Base-by-base conservation (phyloP, 2,888 invertebrate species). In the Tinea semifulvella region DNA sequence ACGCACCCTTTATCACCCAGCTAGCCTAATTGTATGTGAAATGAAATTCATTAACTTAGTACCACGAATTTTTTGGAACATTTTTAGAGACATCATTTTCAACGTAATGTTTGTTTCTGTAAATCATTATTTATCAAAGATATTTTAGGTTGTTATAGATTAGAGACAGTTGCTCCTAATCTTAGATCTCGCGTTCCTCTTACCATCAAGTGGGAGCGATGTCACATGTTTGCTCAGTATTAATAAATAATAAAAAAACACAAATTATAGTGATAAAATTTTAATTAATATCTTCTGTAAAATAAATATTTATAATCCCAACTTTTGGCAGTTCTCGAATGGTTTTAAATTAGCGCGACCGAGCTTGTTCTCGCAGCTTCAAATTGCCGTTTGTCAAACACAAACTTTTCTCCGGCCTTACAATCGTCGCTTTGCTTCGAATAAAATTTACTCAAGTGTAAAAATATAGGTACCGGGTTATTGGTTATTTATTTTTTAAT, bases 41-140 rank as follows among this genome's bases (percentile, higher is more conserved):
- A 58, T 57, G 56, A 61, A 63, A 62, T 63, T 64, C 54, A 65
- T 63, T 62, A 58, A 56, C 55, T 63, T 61, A 58, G 57, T 56
- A 57, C 52, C 49, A 50, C 50, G 50, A 52, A 57, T 56, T 62
- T 63, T 59, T 52, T 50, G 55, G 55, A 50, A 47, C 47, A 50
- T 49, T 56, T 53, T 17, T 39, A 17, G 28, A 3, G 14, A n/a
- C 31, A 11, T 2, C 6, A 31, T 31, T 31, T 3, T 31, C 11
- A n/a, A n/a, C n/a, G n/a, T n/a, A n/a, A n/a, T n/a, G n/a, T n/a
- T n/a, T n/a, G n/a, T n/a, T n/a, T n/a, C n/a, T n/a, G n/a, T n/a
- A n/a, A n/a, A n/a, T n/a, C n/a, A n/a, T n/a, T n/a, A n/a, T n/a
- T n/a, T n/a, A n/a, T n/a, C n/a, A n/a, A n/a, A n/a, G n/a, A n/a